Evolutionary conservation across 2,113 vertebrate species (phyloP).

Genomic region (Hylia prasina): DNA sequence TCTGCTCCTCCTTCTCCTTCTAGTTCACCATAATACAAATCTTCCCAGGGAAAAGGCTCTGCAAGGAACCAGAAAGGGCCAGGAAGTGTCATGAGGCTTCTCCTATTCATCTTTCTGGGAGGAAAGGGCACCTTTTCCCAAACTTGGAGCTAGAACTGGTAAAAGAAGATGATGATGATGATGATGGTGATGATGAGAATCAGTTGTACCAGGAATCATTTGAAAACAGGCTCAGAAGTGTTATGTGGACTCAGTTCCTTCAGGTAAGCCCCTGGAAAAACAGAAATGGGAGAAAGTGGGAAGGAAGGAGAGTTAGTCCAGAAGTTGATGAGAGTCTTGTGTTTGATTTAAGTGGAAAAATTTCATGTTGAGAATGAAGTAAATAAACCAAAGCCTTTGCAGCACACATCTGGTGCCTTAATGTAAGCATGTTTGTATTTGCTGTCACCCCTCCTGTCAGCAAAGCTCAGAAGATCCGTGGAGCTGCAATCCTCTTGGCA

Average conservation of each 20-base stretch:
- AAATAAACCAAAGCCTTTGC: background rate
- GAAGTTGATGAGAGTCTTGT: background rate
- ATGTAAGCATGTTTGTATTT: background rate
- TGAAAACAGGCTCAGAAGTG: conserved; percentile 64
- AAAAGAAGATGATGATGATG: conserved; percentile 54
- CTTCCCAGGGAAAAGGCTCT: conserved; percentile 70
- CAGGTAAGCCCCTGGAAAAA: conserved; percentile 60
- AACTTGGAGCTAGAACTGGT: conserved; percentile 64
- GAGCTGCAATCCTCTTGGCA: background rate
- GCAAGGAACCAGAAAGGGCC: conserved; percentile 66
- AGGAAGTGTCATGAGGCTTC: conserved; percentile 66
- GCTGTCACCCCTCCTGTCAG: background rate
- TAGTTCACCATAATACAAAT: conserved; percentile 68
- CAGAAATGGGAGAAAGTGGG: conserved; percentile 54
- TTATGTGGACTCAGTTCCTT: conserved; percentile 64
- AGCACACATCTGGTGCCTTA: background rate
- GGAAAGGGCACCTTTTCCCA: conserved; percentile 64
- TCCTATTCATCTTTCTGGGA: conserved; percentile 65
- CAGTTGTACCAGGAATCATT: conserved; percentile 61
- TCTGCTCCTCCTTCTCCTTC: conserved; percentile 63
- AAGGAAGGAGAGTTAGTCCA: conserved; percentile 41
- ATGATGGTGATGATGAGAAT: conserved; percentile 49
- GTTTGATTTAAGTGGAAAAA: conserved; percentile 13
- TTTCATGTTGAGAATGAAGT: conserved; percentile 4
- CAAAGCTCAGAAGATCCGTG: background rate